Evolutionary conservation across 2,113 vertebrate genomes (phyloP), one percentile per base, ranked within the genome.

Genomic region (Trinectes maculatus): DNA sequence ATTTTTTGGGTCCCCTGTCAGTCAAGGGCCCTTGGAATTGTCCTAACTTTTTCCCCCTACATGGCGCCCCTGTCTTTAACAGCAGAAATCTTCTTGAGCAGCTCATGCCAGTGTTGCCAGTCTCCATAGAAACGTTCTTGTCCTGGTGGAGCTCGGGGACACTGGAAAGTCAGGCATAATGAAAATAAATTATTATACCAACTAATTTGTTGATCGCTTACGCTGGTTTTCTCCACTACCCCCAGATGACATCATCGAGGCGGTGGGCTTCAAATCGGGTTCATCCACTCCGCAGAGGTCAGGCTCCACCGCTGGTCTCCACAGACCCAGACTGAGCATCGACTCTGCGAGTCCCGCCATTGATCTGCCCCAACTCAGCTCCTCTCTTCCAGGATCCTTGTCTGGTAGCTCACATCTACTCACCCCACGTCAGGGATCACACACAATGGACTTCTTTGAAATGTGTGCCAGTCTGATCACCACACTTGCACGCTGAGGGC

Each of bases 371-470:
- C 93, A 91, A 0, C 94, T 96, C 53, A 94, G 91, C 71, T 92
- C 95, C 46, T 96, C 96, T 5, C 91, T 98, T 51, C 94, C 93
- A 0, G 95, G 96, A 26, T 98, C 95, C 43, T 86, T 97, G 28
- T 93, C 90, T 0, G 92, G 96, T 66, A 95, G 93, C 85, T 75
- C 87, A 6, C 85, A 91, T 21, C 74, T 93, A 0, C 91, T 94
- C 24, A 71, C 89, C 0, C 89, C 96, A 0, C 96, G 96, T 18
- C 92, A 96, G 79, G 98, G 98, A 13, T 98, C 97, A 73, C 96
- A 98, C 89, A 99, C 97, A 78, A 98, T 99, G 96, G 98, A 99
- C 91, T 99, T 99, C 92, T 99, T 99, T 1, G 98, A 99, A 89
- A 99, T 98, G 97, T 99, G 98, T 3, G 96, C 97, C 91, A 98